A percentile compares a stretch with the other conserved stretches of the same genome.
These are phyloP conservation scores for Albula glossodonta DNA, from an alignment of 2,113 vertebrate genomes.

Conservation along the genomic window DNA sequence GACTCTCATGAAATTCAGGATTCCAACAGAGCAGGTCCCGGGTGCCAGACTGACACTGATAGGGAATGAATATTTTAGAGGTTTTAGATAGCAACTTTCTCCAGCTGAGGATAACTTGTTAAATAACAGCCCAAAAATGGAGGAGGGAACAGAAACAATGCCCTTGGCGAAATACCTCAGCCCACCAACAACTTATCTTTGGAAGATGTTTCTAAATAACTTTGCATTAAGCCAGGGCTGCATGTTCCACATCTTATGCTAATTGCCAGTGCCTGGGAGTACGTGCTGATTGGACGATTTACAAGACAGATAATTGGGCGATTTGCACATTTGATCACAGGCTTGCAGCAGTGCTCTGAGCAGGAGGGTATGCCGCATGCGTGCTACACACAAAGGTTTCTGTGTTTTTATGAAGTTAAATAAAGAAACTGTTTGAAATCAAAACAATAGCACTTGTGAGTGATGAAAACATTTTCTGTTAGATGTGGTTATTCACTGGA, in stretches of 20 bases:
- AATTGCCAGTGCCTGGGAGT: background rate
- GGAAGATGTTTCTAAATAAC: too few relatives aligned
- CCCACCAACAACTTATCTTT: background rate
- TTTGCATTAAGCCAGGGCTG: background rate
- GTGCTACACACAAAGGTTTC: background rate
- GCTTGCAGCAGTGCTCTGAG: background rate
- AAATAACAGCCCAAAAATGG: background rate
- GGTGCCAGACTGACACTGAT: conserved; percentile 14
- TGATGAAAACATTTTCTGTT: too few relatives aligned
- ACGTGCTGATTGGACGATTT: background rate
- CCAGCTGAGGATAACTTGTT: conserved; percentile 5
- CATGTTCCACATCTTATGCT: background rate
- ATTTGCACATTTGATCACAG: background rate
- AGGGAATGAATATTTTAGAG: conserved; percentile 25
- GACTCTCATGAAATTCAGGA: conserved; percentile 4
- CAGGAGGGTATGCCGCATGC: background rate
- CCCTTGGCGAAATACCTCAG: background rate
- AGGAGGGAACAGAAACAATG: background rate
- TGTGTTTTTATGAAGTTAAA: background rate
- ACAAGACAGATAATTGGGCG: background rate
- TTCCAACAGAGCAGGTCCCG: conserved; percentile 8
- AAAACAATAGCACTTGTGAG: background rate
- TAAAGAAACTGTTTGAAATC: background rate
- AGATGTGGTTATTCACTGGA: too few relatives aligned
- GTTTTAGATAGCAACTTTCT: conserved; percentile 15